Evolutionary conservation across 2,888 invertebrate species (phyloP), one percentile per base, ranked within the genome.

Genomic region (Leptinotarsa peninsularis): DNA sequence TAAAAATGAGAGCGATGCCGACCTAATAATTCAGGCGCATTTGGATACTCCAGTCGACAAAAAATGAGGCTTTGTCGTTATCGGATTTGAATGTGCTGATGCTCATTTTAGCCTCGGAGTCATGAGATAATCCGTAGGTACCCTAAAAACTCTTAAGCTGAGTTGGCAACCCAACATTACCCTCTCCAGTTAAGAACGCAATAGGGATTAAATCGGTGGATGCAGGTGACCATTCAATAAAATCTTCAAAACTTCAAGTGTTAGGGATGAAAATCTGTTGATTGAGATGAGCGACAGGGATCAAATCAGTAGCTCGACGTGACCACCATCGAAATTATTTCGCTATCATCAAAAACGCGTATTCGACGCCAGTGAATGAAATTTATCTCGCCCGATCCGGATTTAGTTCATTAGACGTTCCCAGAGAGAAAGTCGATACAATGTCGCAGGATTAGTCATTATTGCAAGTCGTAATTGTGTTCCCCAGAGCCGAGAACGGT

Each of bases 341-440:
- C 2, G 14, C 52, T 3, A n/a, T 52, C n/a, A 15, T 52, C 52
- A 52, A 52, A 17, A 52, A 52, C 52, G 52, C 52, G 4, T 0
- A 4, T 52, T n/a, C 17, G n/a, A 52, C 17, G 58, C 58, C 23
- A 4, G 14, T 14, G 27, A 58, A 58, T 21, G 23, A 21, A 58
- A 58, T 58, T 58, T 14, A 23, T 58, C 23, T 4, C 58, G 14
- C 4, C 0, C 58, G 58, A 58, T 58, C 58, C 23, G 58, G 58
- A 27, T 58, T 58, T 21, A 4, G 21, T 58, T 58, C 23, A 58
- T 58, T 58, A 23, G 58, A 58, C 58, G 58, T 58, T 58, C 58
- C 58, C 58, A 58, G 23, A 58, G 58, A 58, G 58, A 58, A 58
- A 58, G 58, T 58, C 58, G 58, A 58, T 58, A 58, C 58, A 58